These are phyloP conservation scores for Dromas ardeola DNA, from an alignment of 2,113 vertebrate species.

Conservation along the genomic window DNA sequence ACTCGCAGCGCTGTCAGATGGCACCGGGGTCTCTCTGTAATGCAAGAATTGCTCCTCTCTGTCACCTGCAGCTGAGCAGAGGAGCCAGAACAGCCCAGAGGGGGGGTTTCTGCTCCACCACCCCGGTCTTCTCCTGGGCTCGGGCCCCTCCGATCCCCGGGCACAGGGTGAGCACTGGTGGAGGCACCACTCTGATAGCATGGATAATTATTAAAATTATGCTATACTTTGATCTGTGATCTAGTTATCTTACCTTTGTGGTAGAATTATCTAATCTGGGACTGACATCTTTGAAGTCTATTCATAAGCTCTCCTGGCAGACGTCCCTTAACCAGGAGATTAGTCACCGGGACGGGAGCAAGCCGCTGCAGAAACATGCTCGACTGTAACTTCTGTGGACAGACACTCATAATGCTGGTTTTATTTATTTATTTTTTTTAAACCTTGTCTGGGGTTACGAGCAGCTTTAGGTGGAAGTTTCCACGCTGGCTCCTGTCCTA, in stretches of 20 bases:
- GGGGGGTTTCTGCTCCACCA: neutral
- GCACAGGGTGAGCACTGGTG: no score
- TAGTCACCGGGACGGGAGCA: neutral
- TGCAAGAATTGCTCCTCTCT: neutral
- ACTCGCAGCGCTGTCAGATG: neutral
- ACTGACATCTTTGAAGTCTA: neutral
- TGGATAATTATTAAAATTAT: neutral
- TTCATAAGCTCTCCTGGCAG: neutral
- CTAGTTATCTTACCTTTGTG: neutral
- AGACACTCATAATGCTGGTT: neutral
- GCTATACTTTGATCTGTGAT: neutral
- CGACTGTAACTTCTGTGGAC: neutral
- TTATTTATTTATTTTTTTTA: neutral
- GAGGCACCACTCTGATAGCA: accelerated
- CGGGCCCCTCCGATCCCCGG: accelerated
- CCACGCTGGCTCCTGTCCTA: constrained; percentile 5
- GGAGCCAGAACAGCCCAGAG: neutral
- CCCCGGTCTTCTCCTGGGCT: neutral
- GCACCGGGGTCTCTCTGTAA: neutral
- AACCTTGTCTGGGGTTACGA: neutral
- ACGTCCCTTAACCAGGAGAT: neutral
- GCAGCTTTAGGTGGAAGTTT: constrained; percentile 35
- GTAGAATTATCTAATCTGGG: neutral
- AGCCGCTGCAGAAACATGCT: neutral
- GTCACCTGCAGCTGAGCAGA: neutral